These are phyloP conservation scores for Philaenus spumarius DNA, from an alignment of 1,140 invertebrate genomes.

Conservation along the genomic window DNA sequence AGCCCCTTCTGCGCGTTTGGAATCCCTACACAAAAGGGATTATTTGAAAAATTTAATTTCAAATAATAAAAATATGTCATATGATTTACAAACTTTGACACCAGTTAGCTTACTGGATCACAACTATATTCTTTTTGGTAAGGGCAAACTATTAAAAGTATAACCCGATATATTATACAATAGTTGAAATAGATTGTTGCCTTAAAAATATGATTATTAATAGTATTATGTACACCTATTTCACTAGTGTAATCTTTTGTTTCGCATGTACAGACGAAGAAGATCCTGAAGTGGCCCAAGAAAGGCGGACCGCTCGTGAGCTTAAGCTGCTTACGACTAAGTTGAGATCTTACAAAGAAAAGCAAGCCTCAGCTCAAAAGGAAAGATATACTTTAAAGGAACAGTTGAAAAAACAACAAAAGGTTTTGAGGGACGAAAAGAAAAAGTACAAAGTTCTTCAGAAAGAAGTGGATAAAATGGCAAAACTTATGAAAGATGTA, in stretches of 20 bases:
- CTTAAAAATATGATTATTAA: too few relatives aligned
- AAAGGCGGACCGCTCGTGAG: slow-evolving; percentile 57
- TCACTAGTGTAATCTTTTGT: too few relatives aligned
- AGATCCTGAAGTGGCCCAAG: slow-evolving; percentile 59
- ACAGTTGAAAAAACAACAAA: slow-evolving; percentile 71
- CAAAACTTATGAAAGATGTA: slow-evolving; percentile 68
- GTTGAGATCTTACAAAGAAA: slow-evolving; percentile 68
- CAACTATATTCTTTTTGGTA: too few relatives aligned
- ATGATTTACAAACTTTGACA: too few relatives aligned
- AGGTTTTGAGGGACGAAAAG: slow-evolving; percentile 51
- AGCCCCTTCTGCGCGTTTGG: too few relatives aligned
- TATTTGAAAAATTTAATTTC: too few relatives aligned
- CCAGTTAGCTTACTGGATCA: too few relatives aligned
- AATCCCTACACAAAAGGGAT: too few relatives aligned
- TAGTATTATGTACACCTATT: too few relatives aligned
- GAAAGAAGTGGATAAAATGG: slow-evolving; percentile 86
- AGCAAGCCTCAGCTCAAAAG: slow-evolving; percentile 65
- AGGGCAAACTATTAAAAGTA: too few relatives aligned
- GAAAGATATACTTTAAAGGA: slow-evolving; percentile 70
- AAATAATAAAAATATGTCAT: too few relatives aligned
- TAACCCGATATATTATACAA: too few relatives aligned
- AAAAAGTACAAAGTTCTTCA: slow-evolving; percentile 50
- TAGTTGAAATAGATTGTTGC: background rate
- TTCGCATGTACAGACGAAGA: slow-evolving; percentile 47
- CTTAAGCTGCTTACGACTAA: slow-evolving; percentile 68